Base-by-base conservation (phyloP, 2,888 invertebrate species). In the Teleiodes luculella region DNA sequence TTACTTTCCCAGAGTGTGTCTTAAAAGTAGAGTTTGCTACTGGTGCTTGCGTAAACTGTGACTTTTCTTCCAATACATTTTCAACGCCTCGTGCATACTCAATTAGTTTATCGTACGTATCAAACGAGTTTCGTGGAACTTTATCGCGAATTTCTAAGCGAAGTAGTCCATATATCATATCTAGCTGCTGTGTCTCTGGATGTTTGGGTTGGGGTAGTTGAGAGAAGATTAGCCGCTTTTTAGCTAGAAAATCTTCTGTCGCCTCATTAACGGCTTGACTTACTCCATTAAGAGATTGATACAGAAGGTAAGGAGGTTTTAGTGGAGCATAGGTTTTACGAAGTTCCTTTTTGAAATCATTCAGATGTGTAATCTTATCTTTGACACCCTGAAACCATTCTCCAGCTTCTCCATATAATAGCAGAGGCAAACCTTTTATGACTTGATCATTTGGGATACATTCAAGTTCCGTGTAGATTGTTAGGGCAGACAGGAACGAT, bases 371-470 rank as follows among this genome's bases (percentile, higher is more conserved):
- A 1, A 53, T 28, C 4, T 35, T 14, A 13, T 35, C 14, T 30
- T 51, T 50, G 7, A 56, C 45, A 2, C 56, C 56, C 31, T 35
- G 36, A 49, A 45, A 56, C 56, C 56, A 56, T 20, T 41, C 28
- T 31, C 43, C 53, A 33, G 56, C 56, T n/a, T 56, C 56, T 1
- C 35, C 46, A 18, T 50, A 37, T 28, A 56, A 24, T 10, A 56
- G n/a, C 8, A 52, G 30, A 6, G 56, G 51, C 5, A 53, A 13
- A 2, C 49, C 52, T 10, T 43, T 20, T 5, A 56, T 24, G 2
- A 43, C 53, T 11, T 47, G 46, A 2, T 45, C 37, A 41, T 55
- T 52, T 6, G 35, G 20, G n/a, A 53, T 53, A 14, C 18, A 3
- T 35, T 53, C 53, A 14, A 53, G 30, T 13, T 36, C 18, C 47